Base-by-base conservation (phyloP, 35 echinoderm and acorn worm species). In the Holothuria glaberrima region DNA sequence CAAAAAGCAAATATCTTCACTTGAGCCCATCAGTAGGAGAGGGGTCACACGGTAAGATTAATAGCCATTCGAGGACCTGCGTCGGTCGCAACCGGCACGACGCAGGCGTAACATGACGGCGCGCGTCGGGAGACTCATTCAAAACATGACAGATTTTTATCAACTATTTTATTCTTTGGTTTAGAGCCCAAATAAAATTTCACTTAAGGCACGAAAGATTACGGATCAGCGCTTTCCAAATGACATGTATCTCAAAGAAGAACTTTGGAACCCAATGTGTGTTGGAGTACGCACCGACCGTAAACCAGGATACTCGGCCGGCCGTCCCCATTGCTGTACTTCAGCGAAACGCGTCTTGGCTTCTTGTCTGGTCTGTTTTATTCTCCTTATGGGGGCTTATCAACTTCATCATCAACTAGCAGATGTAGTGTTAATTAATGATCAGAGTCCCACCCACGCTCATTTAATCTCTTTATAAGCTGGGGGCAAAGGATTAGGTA, bases 91-190 rank as follows among this genome's bases (percentile, higher is more conserved):
- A 87, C 85, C 85, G 85, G 85, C 85, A 87, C 66, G 61, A 69
- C 85, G 85, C 85, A 67, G 85, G 59, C 80, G 20, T 78, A 26
- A 29, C 32, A 44, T 71, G 85, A 35, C 85, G 58, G 50, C 34
- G 61, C 34, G 60, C 66, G 85, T 67, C 85, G 2, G 21, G 31
- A 87, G 65, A 46, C 22, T 48, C 61, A 50, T 71, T 52, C 61
- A 87, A 87, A 71, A 67, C 44, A 71, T 71, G 66, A 67, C 85
- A 71, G 85, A 69, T 87, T 87, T 87, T 71, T 84, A 61, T 84
- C 80, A 61, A 61, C 48, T 82, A n/a, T 82, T 60, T 26, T 82
- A 28, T 24, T 48, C 25, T 63, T 63, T 29, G 33, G 24, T 36
- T 84, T 61, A 62, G 54, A 63, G 56, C 52, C 80, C 80, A 84